Base-by-base conservation (phyloP, 2,113 vertebrate species). In the Myiagra hebetior region DNA sequence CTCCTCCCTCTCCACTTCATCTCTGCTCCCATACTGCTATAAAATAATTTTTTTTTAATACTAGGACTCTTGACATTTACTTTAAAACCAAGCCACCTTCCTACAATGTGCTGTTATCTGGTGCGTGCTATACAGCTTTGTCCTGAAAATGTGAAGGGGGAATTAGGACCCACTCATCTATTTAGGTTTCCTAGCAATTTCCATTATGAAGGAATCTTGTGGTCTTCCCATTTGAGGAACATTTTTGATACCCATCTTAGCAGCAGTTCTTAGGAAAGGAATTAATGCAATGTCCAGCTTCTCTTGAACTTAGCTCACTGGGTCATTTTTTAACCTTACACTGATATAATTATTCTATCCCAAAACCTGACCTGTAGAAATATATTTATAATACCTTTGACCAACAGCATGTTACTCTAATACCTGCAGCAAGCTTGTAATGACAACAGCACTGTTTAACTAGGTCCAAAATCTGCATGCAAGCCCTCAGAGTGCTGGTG, bases 121-220 rank as follows among this genome's bases (percentile, higher is more conserved):
- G 1, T 53, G 7, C 0, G 0, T 56, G n/a, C 55, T 47, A 35
- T 9, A 65, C 8, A 50, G n/a, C 19, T 59, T 77, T 67, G 27
- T 9, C 42, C 52, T 60, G n/a, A 74, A n/a, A 80, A 74, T 52
- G 12, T 49, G 28, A 41, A 31, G 24, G 33, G 4, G 8, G 6
- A 85, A 79, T 56, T 53, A 46, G 17, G 37, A 87, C 4, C 12
- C 0, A 1, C 37, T 87, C 8, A 20, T 63, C 31, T 73, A 8
- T 76, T 87, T 65, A 76, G 15, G n/a, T 80, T 93, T 85, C 78
- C 46, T 79, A 69, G 55, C 19, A 91, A 73, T 87, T 80, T 79
- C 33, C 46, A 24, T 94, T 83, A 70, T 15, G 59, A 90, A 76
- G 30, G 39, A 83, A 82, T 70, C 49, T 39, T n/a, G 13, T n/a